These are phyloP conservation scores for Drosophila bocki DNA, from an alignment of 1,140 invertebrate genomes.

Conservation along the genomic window DNA sequence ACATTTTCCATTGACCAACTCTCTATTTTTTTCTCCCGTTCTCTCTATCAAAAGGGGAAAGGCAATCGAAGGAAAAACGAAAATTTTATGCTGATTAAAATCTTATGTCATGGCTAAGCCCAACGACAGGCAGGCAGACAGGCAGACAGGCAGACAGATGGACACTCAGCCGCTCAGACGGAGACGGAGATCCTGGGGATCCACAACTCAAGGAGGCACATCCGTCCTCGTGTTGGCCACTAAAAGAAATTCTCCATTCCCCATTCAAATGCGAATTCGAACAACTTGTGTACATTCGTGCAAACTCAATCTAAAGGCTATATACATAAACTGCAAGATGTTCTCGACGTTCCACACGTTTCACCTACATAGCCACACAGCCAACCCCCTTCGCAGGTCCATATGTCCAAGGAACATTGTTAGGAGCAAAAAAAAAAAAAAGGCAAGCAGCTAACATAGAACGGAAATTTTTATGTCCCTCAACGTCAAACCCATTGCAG, in stretches of 20 bases:
- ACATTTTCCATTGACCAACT: slow-evolving; percentile 44
- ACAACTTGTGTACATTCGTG: slow-evolving; percentile 64
- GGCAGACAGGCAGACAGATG: slow-evolving; percentile 19
- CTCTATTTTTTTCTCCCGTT: slow-evolving; percentile 2
- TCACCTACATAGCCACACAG: slow-evolving; percentile 26
- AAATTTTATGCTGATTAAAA: slow-evolving; percentile 82
- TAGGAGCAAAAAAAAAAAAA: slow-evolving; percentile 33
- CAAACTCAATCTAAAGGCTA: slow-evolving; percentile 80
- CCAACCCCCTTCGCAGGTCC: slow-evolving; percentile 13
- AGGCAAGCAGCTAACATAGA: slow-evolving; percentile 49
- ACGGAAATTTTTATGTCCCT: slow-evolving; percentile 81
- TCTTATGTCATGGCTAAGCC: slow-evolving; percentile 62
- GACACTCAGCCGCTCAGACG: slow-evolving; percentile 10
- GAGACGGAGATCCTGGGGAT: background rate
- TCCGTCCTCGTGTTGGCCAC: slow-evolving; percentile 60
- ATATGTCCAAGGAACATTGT: slow-evolving; percentile 64
- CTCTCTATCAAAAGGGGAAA: slow-evolving; percentile 9
- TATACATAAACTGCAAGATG: slow-evolving; percentile 76
- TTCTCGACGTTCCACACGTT: slow-evolving; percentile 51
- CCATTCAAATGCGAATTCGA: slow-evolving; percentile 72
- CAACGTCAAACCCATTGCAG: slow-evolving; percentile 79
- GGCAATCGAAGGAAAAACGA: slow-evolving; percentile 49
- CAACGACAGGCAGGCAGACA: slow-evolving; percentile 35
- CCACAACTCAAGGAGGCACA: slow-evolving; percentile 57
- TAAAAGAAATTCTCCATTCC: slow-evolving; percentile 72